Evolutionary conservation across 2,888 invertebrate species (phyloP), one percentile per base, ranked within the genome.

Genomic region (Caenorhabditis sp.): DNA sequence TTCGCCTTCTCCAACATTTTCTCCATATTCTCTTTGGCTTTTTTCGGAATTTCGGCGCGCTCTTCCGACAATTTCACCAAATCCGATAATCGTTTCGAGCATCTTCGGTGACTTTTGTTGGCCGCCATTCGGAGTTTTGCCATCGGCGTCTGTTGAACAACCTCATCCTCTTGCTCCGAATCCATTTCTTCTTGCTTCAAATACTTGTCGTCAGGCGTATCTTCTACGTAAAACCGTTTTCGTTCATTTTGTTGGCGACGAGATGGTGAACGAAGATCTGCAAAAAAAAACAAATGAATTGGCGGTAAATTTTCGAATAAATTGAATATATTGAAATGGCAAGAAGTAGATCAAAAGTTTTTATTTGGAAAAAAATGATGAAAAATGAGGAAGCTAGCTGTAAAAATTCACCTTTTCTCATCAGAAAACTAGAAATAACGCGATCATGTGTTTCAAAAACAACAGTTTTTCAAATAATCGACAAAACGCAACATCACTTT

Each of bases 151-250:
- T 72, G 72, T 50, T 78, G 75, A 12, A 81, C 81, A 14, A 76
- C 76, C 50, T 75, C 75, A n/a, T 75, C 70, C 3, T 70, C 62
- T 21, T 68, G 56, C 26, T 74, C 74, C 36, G 36, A 36, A 20
- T 63, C 64, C 12, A 56, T 25, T 25, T 56, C 56, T 56, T 20
- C 23, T 20, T 27, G 63, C 59, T 27, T 17, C 21, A 1, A 31
- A 25, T 71, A 64, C 49, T 81, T 81, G 43, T 81, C 81, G 49
- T 81, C 81, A 8, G 81, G 81, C 7, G 81, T 81, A 49, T 78
- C 81, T 21, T 74, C 74, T 21, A 81, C 77, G 54, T 74, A 73
- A 26, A 70, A 66, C 8, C 26, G 52, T 23, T 52, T 52, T n/a
- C 52, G 52, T 21, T 52, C 52, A 52, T 20, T 52, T 52, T 52